Evolutionary conservation across 2,888 invertebrate genomes (phyloP).

Genomic region (Watsonalla binaria): DNA sequence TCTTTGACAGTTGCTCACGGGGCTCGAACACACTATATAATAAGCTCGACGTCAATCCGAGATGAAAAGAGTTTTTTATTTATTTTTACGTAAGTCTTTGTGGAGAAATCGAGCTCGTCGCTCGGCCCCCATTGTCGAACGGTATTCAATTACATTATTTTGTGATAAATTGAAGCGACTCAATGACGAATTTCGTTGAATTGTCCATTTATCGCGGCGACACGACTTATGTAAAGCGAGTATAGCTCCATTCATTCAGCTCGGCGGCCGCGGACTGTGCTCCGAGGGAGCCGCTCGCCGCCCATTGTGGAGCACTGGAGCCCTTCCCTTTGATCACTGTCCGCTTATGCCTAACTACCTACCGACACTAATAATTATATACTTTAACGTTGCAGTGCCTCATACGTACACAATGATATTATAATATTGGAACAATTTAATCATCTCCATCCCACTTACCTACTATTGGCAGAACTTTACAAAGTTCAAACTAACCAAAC

Average conservation of each 20-base stretch:
- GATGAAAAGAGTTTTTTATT: conserved; percentile 38
- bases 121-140: conserved; percentile 17
- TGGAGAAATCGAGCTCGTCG: conserved; percentile 12
- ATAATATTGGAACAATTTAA: too few relatives aligned
- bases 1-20: not conserved
- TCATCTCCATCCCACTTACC: too few relatives aligned
- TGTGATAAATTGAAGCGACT: conserved; percentile 26
- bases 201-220: conserved; percentile 12
- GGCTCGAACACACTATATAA: conserved; percentile 22
- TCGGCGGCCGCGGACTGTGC: conserved; percentile 7
- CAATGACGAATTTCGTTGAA: conserved; percentile 17
- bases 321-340: too few relatives aligned
- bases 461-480: too few relatives aligned
- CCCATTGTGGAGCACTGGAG: too few relatives aligned
- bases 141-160: conserved; percentile 24
- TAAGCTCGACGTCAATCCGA: conserved; percentile 39
- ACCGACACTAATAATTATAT: too few relatives aligned
- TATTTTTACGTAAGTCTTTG: conserved; percentile 28
- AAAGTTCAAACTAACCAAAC: too few relatives aligned
- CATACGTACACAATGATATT: too few relatives aligned
- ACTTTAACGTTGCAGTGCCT: too few relatives aligned
- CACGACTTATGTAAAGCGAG: conserved; percentile 13
- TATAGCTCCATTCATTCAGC: conserved; percentile 14
- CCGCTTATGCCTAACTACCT: too few relatives aligned
- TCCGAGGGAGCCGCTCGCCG: not conserved